Percentiles rank a stretch among this genome's conserved stretches.
These are phyloP conservation scores for Masnerella sp. DNA, from an alignment of 2,888 invertebrate genomes.

Conservation along the genomic window DNA sequence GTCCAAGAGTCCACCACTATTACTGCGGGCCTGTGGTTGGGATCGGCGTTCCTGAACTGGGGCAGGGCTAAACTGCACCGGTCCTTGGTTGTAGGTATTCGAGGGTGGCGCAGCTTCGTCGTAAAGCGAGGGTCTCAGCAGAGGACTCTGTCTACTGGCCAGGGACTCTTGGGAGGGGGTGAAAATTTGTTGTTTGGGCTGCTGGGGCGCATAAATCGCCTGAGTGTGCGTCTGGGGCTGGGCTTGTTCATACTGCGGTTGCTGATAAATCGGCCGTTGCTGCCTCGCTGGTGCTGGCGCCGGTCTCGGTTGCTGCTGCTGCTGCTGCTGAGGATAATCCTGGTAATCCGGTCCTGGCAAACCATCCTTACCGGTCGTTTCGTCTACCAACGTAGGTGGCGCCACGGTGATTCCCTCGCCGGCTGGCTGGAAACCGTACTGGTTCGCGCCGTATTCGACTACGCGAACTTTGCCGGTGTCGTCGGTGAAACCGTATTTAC, in stretches of 20 bases:
- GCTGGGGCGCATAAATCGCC: conserved; percentile 70
- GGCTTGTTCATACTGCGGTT: conserved; percentile 51
- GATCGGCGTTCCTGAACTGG: conserved; percentile 68
- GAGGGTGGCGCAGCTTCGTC: conserved; percentile 69
- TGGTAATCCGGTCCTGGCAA: conserved; percentile 72
- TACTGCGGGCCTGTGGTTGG: conserved; percentile 72
- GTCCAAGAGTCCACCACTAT: conserved; percentile 83
- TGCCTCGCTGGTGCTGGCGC: conserved; percentile 46
- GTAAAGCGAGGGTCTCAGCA: conserved; percentile 63
- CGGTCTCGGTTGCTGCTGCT: conserved; percentile 51
- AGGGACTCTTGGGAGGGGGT: conserved; percentile 67
- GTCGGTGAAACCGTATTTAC: conserved; percentile 94
- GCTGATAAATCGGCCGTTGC: not conserved
- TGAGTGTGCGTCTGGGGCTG: conserved; percentile 68
- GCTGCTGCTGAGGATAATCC: conserved; percentile 65
- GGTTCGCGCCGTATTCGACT: conserved; percentile 93
- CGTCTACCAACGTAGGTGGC: conserved; percentile 78
- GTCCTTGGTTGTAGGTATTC: conserved; percentile 73
- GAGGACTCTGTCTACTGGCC: conserved; percentile 69
- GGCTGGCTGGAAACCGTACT: conserved; percentile 91
- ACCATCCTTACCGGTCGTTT: conserved; percentile 74
- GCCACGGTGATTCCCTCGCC: conserved; percentile 91
- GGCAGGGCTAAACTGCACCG: conserved; percentile 73
- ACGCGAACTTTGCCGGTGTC: conserved; percentile 89
- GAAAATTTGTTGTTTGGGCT: conserved; percentile 65